phyloP scores from a whole-genome alignment of 2,888 invertebrate species.

The Anoncus sp. region DNA sequence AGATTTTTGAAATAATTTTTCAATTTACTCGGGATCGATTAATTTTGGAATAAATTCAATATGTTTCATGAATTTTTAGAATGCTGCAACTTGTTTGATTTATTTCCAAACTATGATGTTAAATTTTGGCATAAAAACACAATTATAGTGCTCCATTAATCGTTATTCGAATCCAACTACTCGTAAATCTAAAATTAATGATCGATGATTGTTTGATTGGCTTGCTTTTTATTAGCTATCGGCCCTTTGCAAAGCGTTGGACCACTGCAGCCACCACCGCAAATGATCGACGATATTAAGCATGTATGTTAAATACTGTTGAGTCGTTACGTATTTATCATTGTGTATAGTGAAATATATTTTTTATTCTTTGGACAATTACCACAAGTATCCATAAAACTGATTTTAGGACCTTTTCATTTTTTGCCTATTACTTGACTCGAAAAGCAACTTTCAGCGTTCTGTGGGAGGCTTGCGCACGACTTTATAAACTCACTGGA shows the following conservation, averaged over 20 bases:
- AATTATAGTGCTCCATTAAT: too few species aligned
- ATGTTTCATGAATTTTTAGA: neutral
- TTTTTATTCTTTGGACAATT: neutral
- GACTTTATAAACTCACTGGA: conserved; percentile 34
- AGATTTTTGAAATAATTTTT: conserved; percentile 1
- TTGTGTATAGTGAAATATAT: neutral
- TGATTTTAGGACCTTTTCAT: conserved; percentile 1
- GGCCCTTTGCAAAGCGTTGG: too few species aligned
- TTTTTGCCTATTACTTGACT: neutral
- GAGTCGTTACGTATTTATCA: neutral
- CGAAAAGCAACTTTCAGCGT: conserved; percentile 38
- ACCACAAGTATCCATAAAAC: conserved; percentile 5
- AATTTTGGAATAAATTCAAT: neutral
- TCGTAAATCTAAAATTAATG: too few species aligned
- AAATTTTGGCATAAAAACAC: too few species aligned
- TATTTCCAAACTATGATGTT: too few species aligned
- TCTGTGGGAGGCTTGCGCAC: conserved; percentile 12
- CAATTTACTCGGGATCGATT: neutral
- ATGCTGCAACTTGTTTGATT: neutral
- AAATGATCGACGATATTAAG: neutral
- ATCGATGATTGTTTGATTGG: too few species aligned
- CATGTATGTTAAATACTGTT: neutral
- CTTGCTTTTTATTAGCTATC: too few species aligned
- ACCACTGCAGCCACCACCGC: too few species aligned
- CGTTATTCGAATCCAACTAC: too few species aligned